Percentiles rank a stretch among this genome's conserved stretches.
Conservation (phyloP, 2,888 invertebrate genomes). For the Exocentrus adspersus region DNA sequence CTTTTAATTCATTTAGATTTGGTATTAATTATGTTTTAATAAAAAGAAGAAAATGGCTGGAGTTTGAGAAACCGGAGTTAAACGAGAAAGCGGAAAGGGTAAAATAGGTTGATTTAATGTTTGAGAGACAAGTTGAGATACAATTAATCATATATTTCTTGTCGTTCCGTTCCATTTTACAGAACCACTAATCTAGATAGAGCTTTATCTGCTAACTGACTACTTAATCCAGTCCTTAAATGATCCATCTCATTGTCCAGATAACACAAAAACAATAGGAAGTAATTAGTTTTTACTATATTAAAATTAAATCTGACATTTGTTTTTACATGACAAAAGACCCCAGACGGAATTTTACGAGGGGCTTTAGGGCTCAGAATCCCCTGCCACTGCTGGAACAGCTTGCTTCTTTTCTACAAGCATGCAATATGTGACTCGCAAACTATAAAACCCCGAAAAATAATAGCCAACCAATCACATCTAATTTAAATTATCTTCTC, state of each 20-base stretch:
- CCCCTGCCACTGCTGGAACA: background rate
- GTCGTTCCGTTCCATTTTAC: conserved; percentile 50
- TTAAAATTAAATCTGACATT: conserved; percentile 29
- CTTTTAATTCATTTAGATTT: conserved; percentile 16
- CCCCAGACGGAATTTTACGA: conserved; percentile 14
- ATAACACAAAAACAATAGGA: conserved; percentile 33
- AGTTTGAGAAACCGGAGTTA: conserved; percentile 36
- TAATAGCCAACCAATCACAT: background rate
- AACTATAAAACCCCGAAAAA: background rate
- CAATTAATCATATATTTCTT: conserved; percentile 61
- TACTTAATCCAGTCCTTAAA: conserved; percentile 55
- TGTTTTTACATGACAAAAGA: conserved; percentile 15
- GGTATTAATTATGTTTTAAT: conserved; percentile 23
- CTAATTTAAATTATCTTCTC: too few relatives aligned
- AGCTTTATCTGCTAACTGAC: conserved; percentile 57
- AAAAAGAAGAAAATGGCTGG: conserved; percentile 24
- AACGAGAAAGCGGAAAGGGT: conserved; percentile 38
- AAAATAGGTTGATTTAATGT: conserved; percentile 46
- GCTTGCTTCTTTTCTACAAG: background rate
- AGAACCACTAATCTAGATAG: conserved; percentile 55
- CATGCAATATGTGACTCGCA: background rate
- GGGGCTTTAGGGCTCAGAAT: conserved; percentile 4
- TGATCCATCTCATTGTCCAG: conserved; percentile 42
- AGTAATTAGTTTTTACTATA: conserved; percentile 34
- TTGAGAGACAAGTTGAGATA: conserved; percentile 49